Conservation (phyloP, 2,797 vertebrate genomes). For the Silurus aristotelis region DNA sequence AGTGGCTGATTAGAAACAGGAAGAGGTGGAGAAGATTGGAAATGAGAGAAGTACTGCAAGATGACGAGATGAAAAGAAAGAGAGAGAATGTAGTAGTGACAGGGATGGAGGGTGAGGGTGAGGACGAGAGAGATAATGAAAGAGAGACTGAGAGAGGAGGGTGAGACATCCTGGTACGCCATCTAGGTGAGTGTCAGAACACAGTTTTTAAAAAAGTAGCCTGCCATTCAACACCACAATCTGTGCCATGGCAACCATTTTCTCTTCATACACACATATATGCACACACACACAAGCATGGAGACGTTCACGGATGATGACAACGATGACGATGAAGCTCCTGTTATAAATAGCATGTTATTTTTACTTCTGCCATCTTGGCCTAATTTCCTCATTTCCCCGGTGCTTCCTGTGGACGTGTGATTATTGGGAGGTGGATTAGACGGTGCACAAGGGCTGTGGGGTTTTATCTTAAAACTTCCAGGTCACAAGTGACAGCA, state of each 20-base stretch:
- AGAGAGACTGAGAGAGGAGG: neutral
- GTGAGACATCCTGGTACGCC: neutral
- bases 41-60: neutral
- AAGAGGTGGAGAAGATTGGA: neutral
- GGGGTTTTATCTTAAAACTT: constrained; percentile 55
- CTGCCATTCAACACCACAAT: constrained; percentile 18
- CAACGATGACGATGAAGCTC: constrained; percentile 54
- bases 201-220: constrained; percentile 16
- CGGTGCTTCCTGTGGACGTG: constrained; percentile 65
- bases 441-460: constrained; percentile 44
- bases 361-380: constrained; percentile 82
- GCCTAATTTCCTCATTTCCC: constrained; percentile 76
- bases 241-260: constrained; percentile 35
- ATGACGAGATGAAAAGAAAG: neutral
- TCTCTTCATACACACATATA: constrained; percentile 40
- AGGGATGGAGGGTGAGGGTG: neutral
- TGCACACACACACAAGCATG: constrained; percentile 60
- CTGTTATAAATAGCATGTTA: constrained; percentile 80
- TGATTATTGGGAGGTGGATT: constrained; percentile 63
- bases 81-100: neutral
- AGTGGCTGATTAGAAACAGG: neutral
- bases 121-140: neutral
- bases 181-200: constrained; percentile 25
- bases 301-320: constrained; percentile 70
- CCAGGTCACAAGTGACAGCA: constrained; percentile 62